Conservation (phyloP, 2,888 invertebrate genomes). For the Calliopum simillimum region DNA sequence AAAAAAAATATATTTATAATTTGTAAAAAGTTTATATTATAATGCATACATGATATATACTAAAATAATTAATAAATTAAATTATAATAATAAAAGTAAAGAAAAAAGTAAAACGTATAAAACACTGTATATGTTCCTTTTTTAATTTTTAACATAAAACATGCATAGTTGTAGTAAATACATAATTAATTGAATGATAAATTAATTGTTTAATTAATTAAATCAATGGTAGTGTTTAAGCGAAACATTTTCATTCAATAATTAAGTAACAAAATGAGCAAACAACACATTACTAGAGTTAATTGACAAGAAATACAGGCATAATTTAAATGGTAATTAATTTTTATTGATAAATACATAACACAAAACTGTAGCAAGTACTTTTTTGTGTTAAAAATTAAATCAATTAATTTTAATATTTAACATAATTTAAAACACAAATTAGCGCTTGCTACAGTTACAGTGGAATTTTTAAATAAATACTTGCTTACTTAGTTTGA, state of each 20-base stretch:
- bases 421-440: not conserved
- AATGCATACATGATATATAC: slow-evolving; percentile 41
- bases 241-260: not conserved
- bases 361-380: not conserved
- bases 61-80: slow-evolving; percentile 37
- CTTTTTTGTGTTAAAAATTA: not conserved
- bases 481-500: slow-evolving; percentile 14
- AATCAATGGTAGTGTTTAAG: not conserved
- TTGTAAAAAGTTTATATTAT: slow-evolving; percentile 32
- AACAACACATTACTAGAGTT: not conserved
- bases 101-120: slow-evolving; percentile 36
- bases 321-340: slow-evolving; percentile 4
- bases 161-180: slow-evolving; percentile 17
- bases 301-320: slow-evolving; percentile 14
- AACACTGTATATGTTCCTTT: slow-evolving; percentile 61
- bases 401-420: not conserved
- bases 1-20: slow-evolving; percentile 17
- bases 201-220: not conserved
- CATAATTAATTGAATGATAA: not conserved
- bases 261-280: slow-evolving; percentile 5
- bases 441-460: not conserved
- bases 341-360: not conserved
- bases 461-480: too few relatives aligned
- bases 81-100: slow-evolving; percentile 45
- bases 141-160: slow-evolving; percentile 40